phyloP scores from a whole-genome alignment of 2,888 invertebrate species.

The Harpalus rubripes region DNA sequence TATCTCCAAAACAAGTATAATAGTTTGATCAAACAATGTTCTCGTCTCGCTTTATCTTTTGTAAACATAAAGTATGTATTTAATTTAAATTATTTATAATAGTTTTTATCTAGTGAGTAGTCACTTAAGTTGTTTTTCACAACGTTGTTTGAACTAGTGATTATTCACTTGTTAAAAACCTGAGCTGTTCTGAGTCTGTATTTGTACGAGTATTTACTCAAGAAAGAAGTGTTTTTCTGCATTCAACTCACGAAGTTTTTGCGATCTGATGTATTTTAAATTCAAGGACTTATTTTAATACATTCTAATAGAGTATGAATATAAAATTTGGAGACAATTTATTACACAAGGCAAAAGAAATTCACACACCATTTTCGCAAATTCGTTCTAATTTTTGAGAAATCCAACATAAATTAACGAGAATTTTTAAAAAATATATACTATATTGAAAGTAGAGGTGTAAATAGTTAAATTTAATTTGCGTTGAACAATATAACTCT shows the following conservation, averaged over 20 bases:
- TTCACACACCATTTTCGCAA: neutral
- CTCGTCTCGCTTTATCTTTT: conserved; percentile 22
- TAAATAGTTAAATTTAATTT: too few species aligned
- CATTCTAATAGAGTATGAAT: conserved; percentile 52
- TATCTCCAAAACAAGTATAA: neutral
- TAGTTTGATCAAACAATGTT: neutral
- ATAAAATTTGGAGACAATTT: conserved; percentile 38
- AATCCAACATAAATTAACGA: too few species aligned
- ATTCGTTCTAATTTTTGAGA: neutral
- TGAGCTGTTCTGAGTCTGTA: neutral
- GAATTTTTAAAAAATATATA: too few species aligned
- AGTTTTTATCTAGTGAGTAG: conserved; percentile 40
- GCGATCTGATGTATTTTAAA: conserved; percentile 33
- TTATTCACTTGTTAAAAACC: conserved; percentile 25
- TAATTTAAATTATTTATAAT: conserved; percentile 51
- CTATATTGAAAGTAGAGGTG: too few species aligned
- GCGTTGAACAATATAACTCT: too few species aligned
- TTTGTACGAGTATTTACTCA: neutral
- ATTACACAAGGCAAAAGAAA: neutral
- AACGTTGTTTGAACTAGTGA: conserved; percentile 33
- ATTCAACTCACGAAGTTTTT: conserved; percentile 31
- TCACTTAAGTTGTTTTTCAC: conserved; percentile 30
- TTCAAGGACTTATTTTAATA: conserved; percentile 48
- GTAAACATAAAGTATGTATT: conserved; percentile 21
- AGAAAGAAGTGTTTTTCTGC: conserved; percentile 20